Base-by-base conservation (phyloP, 2,888 invertebrate species). In the Zaprionus obscuricornis region DNA sequence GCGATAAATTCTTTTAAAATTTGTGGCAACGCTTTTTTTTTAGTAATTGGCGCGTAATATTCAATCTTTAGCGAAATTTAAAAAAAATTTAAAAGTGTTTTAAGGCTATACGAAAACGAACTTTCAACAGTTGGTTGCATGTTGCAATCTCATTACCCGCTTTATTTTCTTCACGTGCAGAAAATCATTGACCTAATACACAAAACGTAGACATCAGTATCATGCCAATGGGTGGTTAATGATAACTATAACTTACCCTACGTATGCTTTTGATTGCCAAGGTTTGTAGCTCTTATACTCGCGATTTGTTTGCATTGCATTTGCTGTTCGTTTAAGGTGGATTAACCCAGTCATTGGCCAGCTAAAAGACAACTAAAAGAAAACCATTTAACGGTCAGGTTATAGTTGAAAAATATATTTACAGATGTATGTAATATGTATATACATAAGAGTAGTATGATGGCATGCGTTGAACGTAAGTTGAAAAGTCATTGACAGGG, bases 241-340 rank as follows among this genome's bases (percentile, higher is more conserved):
- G 67, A 55, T 50, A 67, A 62, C 64, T 59, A 72, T 76, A 67
- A 76, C 56, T 73, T 76, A 55, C 24, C 43, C 34, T 49, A 47
- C 54, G 54, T 59, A 50, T 63, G 16, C 16, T 39, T 72, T 66
- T 79, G 64, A 79, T 62, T 50, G 73, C 66, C 64, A 78, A 63
- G 54, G 69, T 51, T 60, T 36, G 64, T 40, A 46, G 51, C 27
- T 54, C 42, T 69, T 55, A 62, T 65, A 39, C 50, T 59, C 6
- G 40, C 60, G 47, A 58, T 56, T 77, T 84, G 77, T 77, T 77
- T 79, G 72, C 64, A 72, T 57, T 84, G 77, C 74, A 83, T 73
- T 79, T 69, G 66, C 55, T 22, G 56, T 34, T 37, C 40, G 51
- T 14, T 37, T 24, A 26, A 31, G 27, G 18, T 39, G 47, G 50